phyloP scores from a whole-genome alignment of 1,140 invertebrate species.

The Globodera rostochiensis region DNA sequence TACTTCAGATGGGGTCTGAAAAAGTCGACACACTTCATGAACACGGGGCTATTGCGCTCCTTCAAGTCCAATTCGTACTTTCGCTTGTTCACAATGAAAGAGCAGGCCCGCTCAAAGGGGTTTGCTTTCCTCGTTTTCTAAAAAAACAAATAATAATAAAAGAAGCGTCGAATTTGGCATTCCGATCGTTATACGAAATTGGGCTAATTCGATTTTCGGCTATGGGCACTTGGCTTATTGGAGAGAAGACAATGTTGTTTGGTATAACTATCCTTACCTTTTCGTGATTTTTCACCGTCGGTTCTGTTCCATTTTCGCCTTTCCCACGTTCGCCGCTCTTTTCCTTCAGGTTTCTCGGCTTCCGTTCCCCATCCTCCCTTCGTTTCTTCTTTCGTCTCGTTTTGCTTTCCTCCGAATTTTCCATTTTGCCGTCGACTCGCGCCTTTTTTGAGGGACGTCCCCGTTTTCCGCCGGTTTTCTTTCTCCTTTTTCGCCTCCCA shows the following conservation, averaged over 20 bases:
- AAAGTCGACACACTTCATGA: constrained; percentile 56
- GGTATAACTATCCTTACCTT: not conserved
- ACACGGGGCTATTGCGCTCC: constrained; percentile 38
- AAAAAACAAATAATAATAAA: not conserved
- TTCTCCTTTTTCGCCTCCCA: constrained; percentile 15
- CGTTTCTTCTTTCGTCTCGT: constrained; percentile 32
- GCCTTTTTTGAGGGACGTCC: constrained; percentile 25
- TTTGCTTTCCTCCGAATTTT: constrained; percentile 29
- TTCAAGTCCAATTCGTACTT: constrained; percentile 47
- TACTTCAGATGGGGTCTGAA: constrained; percentile 56
- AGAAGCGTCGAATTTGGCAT: too few species aligned
- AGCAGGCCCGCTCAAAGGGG: constrained; percentile 19
- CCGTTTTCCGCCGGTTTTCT: constrained; percentile 65
- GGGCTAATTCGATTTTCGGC: not conserved
- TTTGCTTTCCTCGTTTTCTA: constrained; percentile 14
- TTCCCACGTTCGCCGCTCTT: not conserved
- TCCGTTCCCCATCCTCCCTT: constrained; percentile 13
- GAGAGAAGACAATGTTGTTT: too few species aligned
- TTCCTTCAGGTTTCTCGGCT: constrained; percentile 7
- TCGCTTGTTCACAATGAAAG: constrained; percentile 32
- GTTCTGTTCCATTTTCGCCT: not conserved
- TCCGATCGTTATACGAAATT: too few species aligned
- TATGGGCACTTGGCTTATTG: not conserved
- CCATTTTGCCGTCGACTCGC: not conserved
- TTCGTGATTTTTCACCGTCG: constrained; percentile 2